Percentiles rank a stretch among this genome's conserved stretches.
phyloP scores from a whole-genome alignment of 2,888 invertebrate species.

The Lordiphosa andalusiaca region DNA sequence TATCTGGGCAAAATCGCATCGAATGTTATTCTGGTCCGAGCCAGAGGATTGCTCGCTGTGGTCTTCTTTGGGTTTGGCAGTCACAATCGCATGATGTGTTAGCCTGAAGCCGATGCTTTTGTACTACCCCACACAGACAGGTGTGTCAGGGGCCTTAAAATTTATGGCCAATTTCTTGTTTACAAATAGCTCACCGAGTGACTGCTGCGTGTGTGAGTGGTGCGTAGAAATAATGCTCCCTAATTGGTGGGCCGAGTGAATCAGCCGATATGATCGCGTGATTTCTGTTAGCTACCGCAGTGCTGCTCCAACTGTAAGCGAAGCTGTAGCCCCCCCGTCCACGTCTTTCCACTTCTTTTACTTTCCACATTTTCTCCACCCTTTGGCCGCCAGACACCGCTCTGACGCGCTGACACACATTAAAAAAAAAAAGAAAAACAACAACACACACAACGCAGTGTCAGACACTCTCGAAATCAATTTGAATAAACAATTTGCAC shows the following conservation, averaged over 20 bases:
- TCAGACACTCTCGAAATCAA: conserved; percentile 35
- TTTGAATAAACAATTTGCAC: conserved; percentile 67
- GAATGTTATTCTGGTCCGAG: conserved; percentile 51
- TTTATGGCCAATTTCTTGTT: background rate
- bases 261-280: conserved; percentile 70
- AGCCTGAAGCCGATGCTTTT: conserved; percentile 12
- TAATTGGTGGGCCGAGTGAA: conserved; percentile 60
- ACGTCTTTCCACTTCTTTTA: background rate
- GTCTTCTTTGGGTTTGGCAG: conserved; percentile 37
- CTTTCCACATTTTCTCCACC: conserved; percentile 1
- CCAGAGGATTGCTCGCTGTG: conserved; percentile 2
- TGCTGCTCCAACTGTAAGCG: conserved; percentile 43
- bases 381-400: conserved; percentile 34
- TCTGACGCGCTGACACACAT: conserved; percentile 49
- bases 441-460: conserved; percentile 23
- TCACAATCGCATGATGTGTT: conserved; percentile 53
- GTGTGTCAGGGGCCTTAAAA: too few relatives aligned
- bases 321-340: background rate
- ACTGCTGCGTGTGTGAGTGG: conserved; percentile 1
- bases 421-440: too few relatives aligned
- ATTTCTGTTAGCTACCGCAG: conserved; percentile 39
- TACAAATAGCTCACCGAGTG: background rate
- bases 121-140: too few relatives aligned
- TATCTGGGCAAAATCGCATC: conserved; percentile 53
- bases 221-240: conserved; percentile 33